A percentile compares a stretch with the other conserved stretches of the same genome.
phyloP scores from a whole-genome alignment of 2,113 vertebrate genomes.

The Oryzias woworae region DNA sequence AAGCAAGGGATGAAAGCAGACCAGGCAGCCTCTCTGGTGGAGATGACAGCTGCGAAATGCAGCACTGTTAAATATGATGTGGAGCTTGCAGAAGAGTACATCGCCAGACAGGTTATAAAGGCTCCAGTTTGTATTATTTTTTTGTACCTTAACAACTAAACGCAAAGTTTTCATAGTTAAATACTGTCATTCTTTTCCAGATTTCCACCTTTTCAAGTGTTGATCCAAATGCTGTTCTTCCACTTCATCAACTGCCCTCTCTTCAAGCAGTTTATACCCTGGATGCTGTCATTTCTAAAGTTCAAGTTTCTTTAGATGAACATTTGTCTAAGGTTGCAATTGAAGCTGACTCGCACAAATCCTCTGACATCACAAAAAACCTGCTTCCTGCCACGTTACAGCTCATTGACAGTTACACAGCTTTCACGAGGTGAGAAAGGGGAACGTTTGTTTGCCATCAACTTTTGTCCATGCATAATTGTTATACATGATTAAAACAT shows the following conservation, averaged over 20 bases:
- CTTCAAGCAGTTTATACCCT: slow-evolving; percentile 95
- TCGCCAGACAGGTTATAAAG: slow-evolving; percentile 87
- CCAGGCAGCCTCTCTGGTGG: slow-evolving; percentile 86
- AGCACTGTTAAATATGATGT: slow-evolving; percentile 93
- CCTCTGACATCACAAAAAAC: slow-evolving; percentile 94
- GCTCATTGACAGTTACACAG: slow-evolving; percentile 90
- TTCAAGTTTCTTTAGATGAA: slow-evolving; percentile 95
- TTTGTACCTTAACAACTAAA: neutral
- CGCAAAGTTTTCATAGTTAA: neutral
- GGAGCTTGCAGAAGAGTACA: slow-evolving; percentile 96
- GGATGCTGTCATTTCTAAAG: slow-evolving; percentile 95
- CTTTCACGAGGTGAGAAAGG: slow-evolving; percentile 85
- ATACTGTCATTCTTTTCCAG: slow-evolving; percentile 69
- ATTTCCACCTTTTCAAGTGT: slow-evolving; percentile 93
- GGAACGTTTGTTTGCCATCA: neutral
- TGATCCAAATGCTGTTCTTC: slow-evolving; percentile 86
- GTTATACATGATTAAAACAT: no score
- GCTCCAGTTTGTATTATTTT: neutral
- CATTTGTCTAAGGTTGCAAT: slow-evolving; percentile 93
- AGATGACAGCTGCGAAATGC: slow-evolving; percentile 85
- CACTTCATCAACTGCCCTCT: slow-evolving; percentile 90
- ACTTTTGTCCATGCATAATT: neutral
- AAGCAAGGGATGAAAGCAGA: slow-evolving; percentile 94
- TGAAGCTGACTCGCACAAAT: slow-evolving; percentile 88
- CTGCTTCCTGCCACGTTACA: slow-evolving; percentile 92